phyloP scores from a whole-genome alignment of 2,888 invertebrate genomes.

The Anthoptus insignis region DNA sequence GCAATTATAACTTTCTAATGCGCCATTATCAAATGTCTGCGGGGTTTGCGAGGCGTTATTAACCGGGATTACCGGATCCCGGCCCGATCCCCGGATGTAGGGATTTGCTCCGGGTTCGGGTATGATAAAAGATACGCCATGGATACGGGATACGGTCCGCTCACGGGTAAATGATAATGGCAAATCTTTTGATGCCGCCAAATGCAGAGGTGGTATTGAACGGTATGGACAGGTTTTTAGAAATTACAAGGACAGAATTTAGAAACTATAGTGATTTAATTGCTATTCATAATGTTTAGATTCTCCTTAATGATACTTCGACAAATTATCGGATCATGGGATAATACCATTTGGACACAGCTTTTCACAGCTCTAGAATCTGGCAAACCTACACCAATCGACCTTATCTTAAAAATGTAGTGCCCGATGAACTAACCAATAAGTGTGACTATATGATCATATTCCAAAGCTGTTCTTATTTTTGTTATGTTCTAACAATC shows the following conservation, averaged over 20 bases:
- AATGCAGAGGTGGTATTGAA: constrained; percentile 33
- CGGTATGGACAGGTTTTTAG: constrained; percentile 7
- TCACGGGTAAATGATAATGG: constrained; percentile 53
- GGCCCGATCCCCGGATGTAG: constrained; percentile 79
- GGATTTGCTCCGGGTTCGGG: constrained; percentile 83
- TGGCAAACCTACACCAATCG: no score
- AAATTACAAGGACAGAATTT: background rate
- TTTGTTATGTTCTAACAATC: no score
- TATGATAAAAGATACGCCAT: constrained; percentile 80
- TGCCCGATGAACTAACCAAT: no score
- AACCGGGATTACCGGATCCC: constrained; percentile 84
- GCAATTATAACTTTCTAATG: constrained; percentile 80
- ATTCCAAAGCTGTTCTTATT: no score
- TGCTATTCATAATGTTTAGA: background rate
- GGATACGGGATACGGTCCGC: constrained; percentile 54
- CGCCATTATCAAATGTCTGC: constrained; percentile 75
- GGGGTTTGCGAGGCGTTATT: constrained; percentile 76
- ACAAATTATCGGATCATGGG: no score
- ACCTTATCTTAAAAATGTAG: no score
- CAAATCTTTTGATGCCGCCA: constrained; percentile 47
- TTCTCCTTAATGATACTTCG: no score
- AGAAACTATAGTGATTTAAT: background rate
- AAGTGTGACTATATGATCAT: no score
- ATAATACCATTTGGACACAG: no score
- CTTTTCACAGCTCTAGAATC: no score